Percentiles rank a stretch among this genome's conserved stretches.
These are phyloP conservation scores for Paraescarpia echinospica DNA, from an alignment of 1,140 invertebrate genomes.

Conservation along the genomic window DNA sequence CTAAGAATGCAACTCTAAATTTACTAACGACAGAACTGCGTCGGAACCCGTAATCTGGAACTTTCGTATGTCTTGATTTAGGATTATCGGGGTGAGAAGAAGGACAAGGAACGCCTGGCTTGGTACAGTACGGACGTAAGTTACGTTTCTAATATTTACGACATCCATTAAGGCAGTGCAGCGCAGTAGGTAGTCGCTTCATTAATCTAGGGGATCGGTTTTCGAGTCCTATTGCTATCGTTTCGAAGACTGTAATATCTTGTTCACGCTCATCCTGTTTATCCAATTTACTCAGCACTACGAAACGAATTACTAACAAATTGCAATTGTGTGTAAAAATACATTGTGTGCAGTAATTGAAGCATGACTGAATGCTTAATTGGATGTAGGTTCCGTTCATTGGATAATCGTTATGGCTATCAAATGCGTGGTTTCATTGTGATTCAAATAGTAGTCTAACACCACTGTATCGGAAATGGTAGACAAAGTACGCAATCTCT, in stretches of 20 bases:
- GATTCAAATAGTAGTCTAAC: no score
- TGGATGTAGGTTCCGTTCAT: no score
- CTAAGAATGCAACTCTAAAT: no score
- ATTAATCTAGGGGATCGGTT: not conserved
- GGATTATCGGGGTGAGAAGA: not conserved
- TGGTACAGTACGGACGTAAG: not conserved
- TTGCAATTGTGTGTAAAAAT: not conserved
- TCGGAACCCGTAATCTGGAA: no score
- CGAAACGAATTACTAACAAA: not conserved
- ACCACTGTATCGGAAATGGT: no score
- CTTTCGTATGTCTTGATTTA: not conserved
- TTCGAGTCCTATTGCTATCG: not conserved
- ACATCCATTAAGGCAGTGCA: not conserved
- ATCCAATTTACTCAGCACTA: not conserved
- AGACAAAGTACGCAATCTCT: no score
- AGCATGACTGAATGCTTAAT: not conserved
- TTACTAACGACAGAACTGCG: no score
- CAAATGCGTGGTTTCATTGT: no score
- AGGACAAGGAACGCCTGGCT: not conserved
- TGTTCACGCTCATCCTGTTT: not conserved
- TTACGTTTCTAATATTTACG: not conserved
- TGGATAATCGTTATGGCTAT: no score
- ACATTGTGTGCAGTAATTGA: not conserved
- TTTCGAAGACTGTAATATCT: not conserved
- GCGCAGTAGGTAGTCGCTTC: not conserved